Evolutionary conservation across 1,140 invertebrate species (phyloP).

Genomic region (Coptotermes formosanus): DNA sequence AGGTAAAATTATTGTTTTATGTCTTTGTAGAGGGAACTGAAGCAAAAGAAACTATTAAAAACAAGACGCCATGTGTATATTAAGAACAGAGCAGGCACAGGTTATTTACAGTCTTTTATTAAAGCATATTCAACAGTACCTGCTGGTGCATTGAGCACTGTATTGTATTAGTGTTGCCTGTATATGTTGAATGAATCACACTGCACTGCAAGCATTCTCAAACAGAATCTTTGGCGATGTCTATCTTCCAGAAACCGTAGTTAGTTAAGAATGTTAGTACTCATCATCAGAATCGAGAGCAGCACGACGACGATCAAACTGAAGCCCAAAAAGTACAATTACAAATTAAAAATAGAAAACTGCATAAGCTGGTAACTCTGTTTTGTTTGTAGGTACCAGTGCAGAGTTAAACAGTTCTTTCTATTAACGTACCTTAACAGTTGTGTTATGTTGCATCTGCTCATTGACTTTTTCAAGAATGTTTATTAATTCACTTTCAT

Average conservation of each 20-base stretch:
- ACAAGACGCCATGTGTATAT: not conserved
- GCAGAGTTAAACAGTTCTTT: too few relatives aligned
- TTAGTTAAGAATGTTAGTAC: not conserved
- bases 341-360: not conserved
- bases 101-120: not conserved
- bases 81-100: not conserved
- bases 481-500: conserved; percentile 80
- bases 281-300: conserved; percentile 83
- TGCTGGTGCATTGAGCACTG: not conserved
- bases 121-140: not conserved
- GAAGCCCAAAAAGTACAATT: conserved; percentile 40
- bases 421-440: conserved; percentile 66
- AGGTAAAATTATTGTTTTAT: too few relatives aligned
- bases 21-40: not conserved
- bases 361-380: not conserved
- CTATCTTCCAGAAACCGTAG: not conserved
- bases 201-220: not conserved
- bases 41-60: not conserved
- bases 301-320: conserved; percentile 80
- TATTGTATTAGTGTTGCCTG: not conserved
- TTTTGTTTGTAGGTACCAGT: too few relatives aligned
- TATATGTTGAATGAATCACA: not conserved
- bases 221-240: not conserved
- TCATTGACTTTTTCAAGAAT: conserved; percentile 84
- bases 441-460: conserved; percentile 71